Conservation (phyloP, 1,140 invertebrate species). For the Pachypeltis micranthus region DNA sequence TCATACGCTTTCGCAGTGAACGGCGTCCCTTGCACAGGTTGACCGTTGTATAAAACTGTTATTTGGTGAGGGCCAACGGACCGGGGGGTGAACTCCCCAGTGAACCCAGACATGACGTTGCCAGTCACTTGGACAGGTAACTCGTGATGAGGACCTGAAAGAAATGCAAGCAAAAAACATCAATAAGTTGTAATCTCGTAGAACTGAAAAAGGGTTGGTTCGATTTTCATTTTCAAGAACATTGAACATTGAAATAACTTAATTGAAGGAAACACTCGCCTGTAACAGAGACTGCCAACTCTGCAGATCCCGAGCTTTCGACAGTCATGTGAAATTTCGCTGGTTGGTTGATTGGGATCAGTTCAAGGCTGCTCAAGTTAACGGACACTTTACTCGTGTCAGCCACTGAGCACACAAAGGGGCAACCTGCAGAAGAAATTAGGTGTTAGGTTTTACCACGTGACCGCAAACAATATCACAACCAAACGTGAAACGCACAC, state of each 20-base stretch:
- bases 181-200: not conserved
- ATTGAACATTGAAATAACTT: too few relatives aligned
- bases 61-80: slow-evolving; percentile 84
- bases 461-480: too few relatives aligned
- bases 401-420: slow-evolving; percentile 72
- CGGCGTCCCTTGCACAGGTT: slow-evolving; percentile 79
- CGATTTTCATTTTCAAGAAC: not conserved
- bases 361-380: slow-evolving; percentile 65
- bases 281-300: slow-evolving; percentile 75
- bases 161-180: slow-evolving; percentile 3
- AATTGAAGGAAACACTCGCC: too few relatives aligned
- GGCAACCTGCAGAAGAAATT: slow-evolving; percentile 57
- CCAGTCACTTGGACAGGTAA: slow-evolving; percentile 82
- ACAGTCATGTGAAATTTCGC: slow-evolving; percentile 82
- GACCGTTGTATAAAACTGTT: slow-evolving; percentile 80
- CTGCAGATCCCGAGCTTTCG: slow-evolving; percentile 61
- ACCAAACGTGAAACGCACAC: too few relatives aligned
- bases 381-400: slow-evolving; percentile 68
- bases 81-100: slow-evolving; percentile 79
- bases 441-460: too few relatives aligned
- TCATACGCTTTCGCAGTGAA: slow-evolving; percentile 90
- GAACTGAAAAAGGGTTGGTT: slow-evolving; percentile 1
- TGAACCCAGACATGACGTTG: slow-evolving; percentile 70
- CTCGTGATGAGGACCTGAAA: slow-evolving; percentile 52
- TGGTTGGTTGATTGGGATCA: slow-evolving; percentile 75